Conservation (phyloP, 2,888 invertebrate genomes). For the Ennomos fuscantarius region DNA sequence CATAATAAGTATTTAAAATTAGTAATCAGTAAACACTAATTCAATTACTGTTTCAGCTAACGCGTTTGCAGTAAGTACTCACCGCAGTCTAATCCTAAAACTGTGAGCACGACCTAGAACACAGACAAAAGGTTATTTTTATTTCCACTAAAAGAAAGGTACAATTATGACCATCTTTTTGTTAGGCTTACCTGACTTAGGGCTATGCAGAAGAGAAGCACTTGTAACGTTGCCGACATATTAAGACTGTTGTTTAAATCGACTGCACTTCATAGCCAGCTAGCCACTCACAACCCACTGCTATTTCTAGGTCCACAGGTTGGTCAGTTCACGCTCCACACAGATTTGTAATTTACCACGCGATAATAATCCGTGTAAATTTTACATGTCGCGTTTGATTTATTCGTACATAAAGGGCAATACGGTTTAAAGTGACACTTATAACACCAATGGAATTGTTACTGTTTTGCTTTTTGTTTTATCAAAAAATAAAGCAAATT, state of each 20-base stretch:
- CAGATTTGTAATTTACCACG: constrained; percentile 67
- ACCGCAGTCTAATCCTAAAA: constrained; percentile 54
- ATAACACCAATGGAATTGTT: constrained; percentile 8
- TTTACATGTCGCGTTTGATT: constrained; percentile 50
- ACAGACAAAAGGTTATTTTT: constrained; percentile 32
- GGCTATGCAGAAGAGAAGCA: constrained; percentile 39
- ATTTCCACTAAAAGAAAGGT: no score
- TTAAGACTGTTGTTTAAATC: constrained; percentile 39
- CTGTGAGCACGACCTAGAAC: constrained; percentile 58
- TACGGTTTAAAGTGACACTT: constrained; percentile 16
- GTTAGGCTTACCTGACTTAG: constrained; percentile 53
- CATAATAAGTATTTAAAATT: no score
- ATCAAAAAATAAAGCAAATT: background rate
- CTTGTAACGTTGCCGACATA: constrained; percentile 40
- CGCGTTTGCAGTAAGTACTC: constrained; percentile 43
- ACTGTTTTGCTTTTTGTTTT: constrained; percentile 1
- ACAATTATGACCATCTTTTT: constrained; percentile 5
- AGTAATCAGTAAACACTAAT: no score
- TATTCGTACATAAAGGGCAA: constrained; percentile 19
- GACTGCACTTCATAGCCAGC: constrained; percentile 51
- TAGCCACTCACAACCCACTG: constrained; percentile 53
- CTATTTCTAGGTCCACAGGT: constrained; percentile 40
- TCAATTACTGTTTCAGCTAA: constrained; percentile 3
- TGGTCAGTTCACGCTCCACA: constrained; percentile 55
- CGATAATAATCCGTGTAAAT: constrained; percentile 69